Evolutionary conservation across 2,888 invertebrate genomes (phyloP).

Genomic region (Pheosia gnoma): DNA sequence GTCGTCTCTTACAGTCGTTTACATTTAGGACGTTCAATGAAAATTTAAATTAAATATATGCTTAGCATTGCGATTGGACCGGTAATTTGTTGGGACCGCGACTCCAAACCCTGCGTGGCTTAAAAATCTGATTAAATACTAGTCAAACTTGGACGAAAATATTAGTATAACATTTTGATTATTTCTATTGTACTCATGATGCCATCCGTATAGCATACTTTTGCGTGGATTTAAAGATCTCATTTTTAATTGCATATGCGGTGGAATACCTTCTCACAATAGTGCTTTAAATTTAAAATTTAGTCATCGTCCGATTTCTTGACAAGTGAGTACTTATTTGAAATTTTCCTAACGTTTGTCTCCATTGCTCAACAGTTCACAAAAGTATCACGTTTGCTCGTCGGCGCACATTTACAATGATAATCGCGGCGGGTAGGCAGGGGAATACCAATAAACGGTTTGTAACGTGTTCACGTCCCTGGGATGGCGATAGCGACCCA

Average conservation of each 20-base stretch:
- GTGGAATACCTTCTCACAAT: too few species aligned
- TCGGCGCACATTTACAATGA: slow-evolving; percentile 48
- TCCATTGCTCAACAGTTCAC: slow-evolving; percentile 9
- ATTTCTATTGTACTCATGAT: too few species aligned
- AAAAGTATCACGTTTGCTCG: slow-evolving; percentile 44
- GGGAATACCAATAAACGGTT: slow-evolving; percentile 63
- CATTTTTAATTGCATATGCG: too few species aligned
- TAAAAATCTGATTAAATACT: background rate
- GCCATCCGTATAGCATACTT: too few species aligned
- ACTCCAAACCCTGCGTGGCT: too few species aligned
- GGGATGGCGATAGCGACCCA: slow-evolving; percentile 35
- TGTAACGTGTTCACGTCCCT: slow-evolving; percentile 60
- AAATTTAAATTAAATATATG: slow-evolving; percentile 25
- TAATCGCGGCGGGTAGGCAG: slow-evolving; percentile 45
- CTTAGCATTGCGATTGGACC: slow-evolving; percentile 29
- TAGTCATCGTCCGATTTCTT: background rate
- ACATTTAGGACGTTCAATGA: slow-evolving; percentile 39
- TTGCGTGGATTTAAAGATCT: too few species aligned
- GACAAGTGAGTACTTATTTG: background rate
- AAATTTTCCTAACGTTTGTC: slow-evolving; percentile 6
- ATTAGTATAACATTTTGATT: too few species aligned
- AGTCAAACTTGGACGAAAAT: too few species aligned
- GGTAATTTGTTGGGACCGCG: slow-evolving; percentile 9
- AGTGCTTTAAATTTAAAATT: too few species aligned
- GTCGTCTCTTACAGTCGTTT: slow-evolving; percentile 40